These are phyloP conservation scores for Pocillopora damicornis DNA, from an alignment of 64 coral and sea anemone species.

Conservation along the genomic window DNA sequence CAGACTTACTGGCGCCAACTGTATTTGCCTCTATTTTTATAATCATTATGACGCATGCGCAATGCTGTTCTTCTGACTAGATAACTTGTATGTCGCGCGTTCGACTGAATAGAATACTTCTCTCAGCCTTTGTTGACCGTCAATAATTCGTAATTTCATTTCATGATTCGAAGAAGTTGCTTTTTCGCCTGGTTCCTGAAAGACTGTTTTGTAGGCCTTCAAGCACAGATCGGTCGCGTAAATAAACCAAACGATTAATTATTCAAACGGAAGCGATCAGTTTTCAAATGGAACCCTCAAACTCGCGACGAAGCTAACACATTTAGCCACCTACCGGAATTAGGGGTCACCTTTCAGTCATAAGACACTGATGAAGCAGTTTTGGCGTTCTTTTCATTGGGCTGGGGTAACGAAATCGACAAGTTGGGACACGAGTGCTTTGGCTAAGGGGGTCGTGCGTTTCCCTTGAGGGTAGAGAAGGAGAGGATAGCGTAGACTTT, in stretches of 20 bases:
- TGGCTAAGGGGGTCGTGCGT: background rate
- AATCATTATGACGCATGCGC: background rate
- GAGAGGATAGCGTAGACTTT: background rate
- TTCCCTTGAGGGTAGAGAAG: background rate
- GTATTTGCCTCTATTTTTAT: constrained; percentile 14
- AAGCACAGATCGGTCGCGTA: no score
- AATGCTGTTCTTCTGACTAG: background rate
- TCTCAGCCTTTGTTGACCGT: no score
- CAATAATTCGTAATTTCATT: no score
- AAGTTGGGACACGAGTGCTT: background rate
- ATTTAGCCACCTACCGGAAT: background rate
- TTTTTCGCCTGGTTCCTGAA: no score
- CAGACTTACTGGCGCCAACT: constrained; percentile 24
- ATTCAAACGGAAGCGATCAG: background rate
- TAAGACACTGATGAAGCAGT: constrained; percentile 11
- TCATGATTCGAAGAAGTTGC: no score
- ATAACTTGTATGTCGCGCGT: background rate
- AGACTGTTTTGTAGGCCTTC: no score
- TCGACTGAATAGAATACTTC: background rate
- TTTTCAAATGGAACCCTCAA: background rate
- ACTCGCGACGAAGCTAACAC: background rate
- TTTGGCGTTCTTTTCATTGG: background rate
- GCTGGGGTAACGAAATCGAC: background rate
- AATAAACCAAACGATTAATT: no score
- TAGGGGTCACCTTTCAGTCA: background rate